Base-by-base conservation (phyloP, 1,140 invertebrate genomes). In the Thaumatotibia leucotreta region DNA sequence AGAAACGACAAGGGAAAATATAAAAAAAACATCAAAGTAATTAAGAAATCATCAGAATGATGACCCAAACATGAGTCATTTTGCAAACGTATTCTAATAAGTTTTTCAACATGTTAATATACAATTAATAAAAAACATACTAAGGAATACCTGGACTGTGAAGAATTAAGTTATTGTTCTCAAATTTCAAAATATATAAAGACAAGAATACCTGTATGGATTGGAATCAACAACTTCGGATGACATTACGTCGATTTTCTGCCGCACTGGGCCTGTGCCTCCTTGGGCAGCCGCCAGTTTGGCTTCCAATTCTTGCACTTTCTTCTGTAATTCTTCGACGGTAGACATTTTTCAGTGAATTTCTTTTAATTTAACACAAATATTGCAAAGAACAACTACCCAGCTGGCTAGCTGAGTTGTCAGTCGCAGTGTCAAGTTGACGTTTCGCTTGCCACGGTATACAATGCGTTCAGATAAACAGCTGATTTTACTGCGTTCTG, bases 221-320 rank as follows among this genome's bases (percentile, higher is more conserved):
- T 99, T 99, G 0, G 97, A 97, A 92, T 99, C 98, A 11, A 98
- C 96, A n/a, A 99, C 99, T 83, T 90, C 88, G 0, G 86, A 86
- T 20, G 88, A 90, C 88, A 90, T 90, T 33, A 88, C 84, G 33
- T 88, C 84, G 45, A 90, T 91, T 84, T 91, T 91, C 68, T 94
- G 87, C 52, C 95, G 86, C 4, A 76, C 88, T 20, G 79, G 80
- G 5, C 74, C 84, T 64, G 84, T 82, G 79, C 85, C 84, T 61
- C 76, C 69, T 63, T 91, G 92, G 31, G 84, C 79, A 29, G 86
- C 75, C 6, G 82, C 84, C 61, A 95, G 71, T 74, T 94, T 90
- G 6, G 88, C 83, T 79, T 95, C 93, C 20, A 96, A 79, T 54
- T 93, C 89, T 65, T 87, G 80, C 1, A 95, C 88, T 83, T 87